phyloP scores from a whole-genome alignment of 2,797 vertebrate genomes.

The Zalophus californianus region DNA sequence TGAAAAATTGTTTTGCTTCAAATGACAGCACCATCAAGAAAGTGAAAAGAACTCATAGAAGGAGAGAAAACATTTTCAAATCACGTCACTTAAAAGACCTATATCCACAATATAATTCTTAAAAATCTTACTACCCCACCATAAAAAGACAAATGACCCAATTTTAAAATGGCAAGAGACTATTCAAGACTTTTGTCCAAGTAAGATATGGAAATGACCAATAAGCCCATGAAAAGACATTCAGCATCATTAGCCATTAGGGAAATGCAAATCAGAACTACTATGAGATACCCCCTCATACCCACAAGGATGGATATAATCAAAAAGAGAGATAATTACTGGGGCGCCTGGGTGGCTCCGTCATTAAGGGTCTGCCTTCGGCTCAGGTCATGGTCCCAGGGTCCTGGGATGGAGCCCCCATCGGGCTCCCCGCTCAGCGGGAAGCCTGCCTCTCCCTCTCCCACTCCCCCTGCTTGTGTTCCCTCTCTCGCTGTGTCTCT shows the following conservation, averaged over 20 bases:
- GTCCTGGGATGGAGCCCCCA: no score
- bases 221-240: not conserved
- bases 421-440: no score
- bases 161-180: not conserved
- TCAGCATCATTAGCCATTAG: not conserved
- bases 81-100: not conserved
- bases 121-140: not conserved
- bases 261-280: not conserved
- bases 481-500: no score
- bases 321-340: not conserved
- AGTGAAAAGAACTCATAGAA: not conserved
- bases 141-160: not conserved
- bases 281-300: not conserved
- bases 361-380: no score
- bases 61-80: not conserved
- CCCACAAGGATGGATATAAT: not conserved
- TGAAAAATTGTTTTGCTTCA: not conserved
- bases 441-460: no score
- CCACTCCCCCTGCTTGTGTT: no score
- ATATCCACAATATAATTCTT: not conserved
- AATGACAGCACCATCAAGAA: not conserved
- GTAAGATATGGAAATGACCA: not conserved
- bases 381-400: no score
- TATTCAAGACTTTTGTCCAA: not conserved
- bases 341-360: no score